A percentile compares a stretch with the other conserved stretches of the same genome.
Evolutionary conservation across 1,140 invertebrate genomes (phyloP).

Genomic region (Aphis craccivora): DNA sequence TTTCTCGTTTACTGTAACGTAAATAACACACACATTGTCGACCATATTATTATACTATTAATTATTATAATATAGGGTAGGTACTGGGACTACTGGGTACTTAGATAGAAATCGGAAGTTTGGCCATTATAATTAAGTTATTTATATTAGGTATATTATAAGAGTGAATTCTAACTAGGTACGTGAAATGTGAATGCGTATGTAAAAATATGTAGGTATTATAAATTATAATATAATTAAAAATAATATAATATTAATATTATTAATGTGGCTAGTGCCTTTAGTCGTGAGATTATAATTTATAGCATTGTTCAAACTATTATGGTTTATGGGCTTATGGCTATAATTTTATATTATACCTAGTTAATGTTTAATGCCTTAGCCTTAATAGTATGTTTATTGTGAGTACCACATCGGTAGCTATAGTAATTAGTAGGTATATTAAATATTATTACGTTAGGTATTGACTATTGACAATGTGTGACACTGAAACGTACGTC

Average conservation of each 20-base stretch:
- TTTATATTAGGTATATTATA: neutral
- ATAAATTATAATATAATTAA: too few species aligned
- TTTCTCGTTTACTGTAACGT: neutral
- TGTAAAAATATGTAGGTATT: neutral
- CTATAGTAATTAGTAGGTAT: neutral
- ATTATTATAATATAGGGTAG: too few species aligned
- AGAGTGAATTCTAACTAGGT: rapidly evolving
- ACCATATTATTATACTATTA: neutral
- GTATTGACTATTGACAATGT: neutral
- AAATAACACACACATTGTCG: neutral
- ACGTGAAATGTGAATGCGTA: too few species aligned
- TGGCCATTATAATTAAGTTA: neutral
- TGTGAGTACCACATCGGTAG: neutral
- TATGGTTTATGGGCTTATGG: too few species aligned
- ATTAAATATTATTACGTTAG: neutral
- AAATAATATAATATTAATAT: too few species aligned
- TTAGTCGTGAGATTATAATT: too few species aligned
- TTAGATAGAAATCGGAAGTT: neutral
- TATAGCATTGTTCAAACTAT: neutral
- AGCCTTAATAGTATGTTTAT: too few species aligned
- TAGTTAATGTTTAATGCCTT: too few species aligned
- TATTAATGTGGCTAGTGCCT: too few species aligned
- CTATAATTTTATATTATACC: neutral
- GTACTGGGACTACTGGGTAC: too few species aligned
- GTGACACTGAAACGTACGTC: neutral